Evolutionary conservation across 2,888 invertebrate species (phyloP), one percentile per base, ranked within the genome.

Genomic region (Caradrina clavipalpis): DNA sequence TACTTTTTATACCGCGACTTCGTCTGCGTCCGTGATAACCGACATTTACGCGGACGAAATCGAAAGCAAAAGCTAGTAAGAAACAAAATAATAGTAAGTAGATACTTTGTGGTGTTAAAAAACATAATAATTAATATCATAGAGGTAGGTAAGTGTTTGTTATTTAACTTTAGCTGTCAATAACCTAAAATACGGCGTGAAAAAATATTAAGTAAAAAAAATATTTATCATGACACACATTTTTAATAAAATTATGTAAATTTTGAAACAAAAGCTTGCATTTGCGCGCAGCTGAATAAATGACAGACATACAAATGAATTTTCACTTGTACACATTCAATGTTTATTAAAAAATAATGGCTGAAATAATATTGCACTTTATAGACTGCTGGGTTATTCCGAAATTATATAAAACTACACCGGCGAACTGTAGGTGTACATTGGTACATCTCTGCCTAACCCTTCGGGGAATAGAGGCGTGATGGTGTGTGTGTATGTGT

Each of bases 201-300:
- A 76, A 39, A 49, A 39, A 8, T 26, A 26, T 26, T 26, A 26
- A 26, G 7, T 57, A 31, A 61, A 70, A 61, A 63, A 64, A 60
- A 67, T 67, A 67, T 76, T 59, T 58, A 76, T 63, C 61, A 42
- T 54, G 47, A 64, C 66, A 35, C 69, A 69, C 42, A 45, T 49
- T 51, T 74, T 65, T 57, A 66, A 68, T 39, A 76, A 75, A 78
- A 81, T 71, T 76, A 84, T 69, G 71, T 76, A 72, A 76, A 76
- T 80, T 63, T 50, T 7, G 3, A 17, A 60, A 82, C 75, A 78
- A 80, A 82, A 76, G 64, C 63, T 74, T 35, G 26, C 69, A 66
- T 42, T 54, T 22, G 19, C 19, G 3, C 21, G 59, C 89, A 88
- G 66, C 88, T 89, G 87, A 68, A 62, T 70, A 88, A 89, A 89